Evolutionary conservation across 2,888 invertebrate genomes (phyloP).

Genomic region (Penaeus monodon): DNA sequence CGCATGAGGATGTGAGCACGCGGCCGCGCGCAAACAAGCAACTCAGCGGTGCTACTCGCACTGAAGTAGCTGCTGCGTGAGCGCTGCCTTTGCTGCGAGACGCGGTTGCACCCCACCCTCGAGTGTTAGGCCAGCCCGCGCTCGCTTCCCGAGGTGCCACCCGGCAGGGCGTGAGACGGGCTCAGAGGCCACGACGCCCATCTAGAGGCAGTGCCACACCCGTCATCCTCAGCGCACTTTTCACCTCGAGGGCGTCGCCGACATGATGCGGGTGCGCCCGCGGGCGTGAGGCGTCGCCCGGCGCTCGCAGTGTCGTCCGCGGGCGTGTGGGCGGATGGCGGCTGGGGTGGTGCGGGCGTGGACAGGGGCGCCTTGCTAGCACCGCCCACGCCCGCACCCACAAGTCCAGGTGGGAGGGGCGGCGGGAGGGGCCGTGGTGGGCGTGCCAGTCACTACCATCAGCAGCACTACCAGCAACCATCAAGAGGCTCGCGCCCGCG

Average conservation of each 20-base stretch:
- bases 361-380: constrained; percentile 22
- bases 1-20: too few relatives aligned
- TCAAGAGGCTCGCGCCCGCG: constrained; percentile 13
- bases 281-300: constrained; percentile 33
- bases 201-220: constrained; percentile 18
- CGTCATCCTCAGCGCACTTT: not conserved
- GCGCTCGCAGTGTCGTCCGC: constrained; percentile 32
- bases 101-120: too few relatives aligned
- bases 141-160: not conserved
- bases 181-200: not conserved
- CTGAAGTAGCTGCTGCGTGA: too few relatives aligned
- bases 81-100: too few relatives aligned
- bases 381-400: constrained; percentile 13
- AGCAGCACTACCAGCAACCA: constrained; percentile 10
- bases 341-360: constrained; percentile 35
- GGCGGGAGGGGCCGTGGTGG: constrained; percentile 10
- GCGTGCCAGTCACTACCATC: not conserved
- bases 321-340: constrained; percentile 30
- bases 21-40: too few relatives aligned
- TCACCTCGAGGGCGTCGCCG: constrained; percentile 13
- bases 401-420: constrained; percentile 8
- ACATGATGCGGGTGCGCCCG: constrained; percentile 28
- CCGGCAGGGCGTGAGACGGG: constrained; percentile 11
- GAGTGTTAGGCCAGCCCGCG: not conserved
- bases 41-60: too few relatives aligned